A percentile compares a stretch with the other conserved stretches of the same genome.
Conservation (phyloP, 1,140 invertebrate genomes). For the Glomeris maerens region DNA sequence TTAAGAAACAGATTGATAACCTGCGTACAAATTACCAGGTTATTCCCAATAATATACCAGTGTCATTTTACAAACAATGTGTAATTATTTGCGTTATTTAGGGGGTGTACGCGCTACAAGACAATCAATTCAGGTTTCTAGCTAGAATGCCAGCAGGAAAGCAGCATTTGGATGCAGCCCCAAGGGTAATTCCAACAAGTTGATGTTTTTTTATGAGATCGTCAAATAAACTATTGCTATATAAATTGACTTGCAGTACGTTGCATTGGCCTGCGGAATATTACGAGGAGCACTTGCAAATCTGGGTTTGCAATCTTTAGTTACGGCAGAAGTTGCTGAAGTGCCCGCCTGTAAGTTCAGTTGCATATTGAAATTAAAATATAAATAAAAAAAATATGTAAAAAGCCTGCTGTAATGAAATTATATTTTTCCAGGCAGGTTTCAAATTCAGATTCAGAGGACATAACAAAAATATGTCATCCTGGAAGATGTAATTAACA, state of each 20-base stretch:
- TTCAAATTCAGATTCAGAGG: constrained; percentile 50
- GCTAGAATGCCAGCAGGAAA: constrained; percentile 71
- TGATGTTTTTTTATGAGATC: constrained; percentile 6
- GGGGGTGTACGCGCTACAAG: constrained; percentile 95
- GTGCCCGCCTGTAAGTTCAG: constrained; percentile 86
- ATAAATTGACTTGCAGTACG: constrained; percentile 46
- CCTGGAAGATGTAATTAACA: not conserved
- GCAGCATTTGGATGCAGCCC: constrained; percentile 81
- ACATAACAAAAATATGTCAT: constrained; percentile 18
- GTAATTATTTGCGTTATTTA: constrained; percentile 22
- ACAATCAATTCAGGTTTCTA: constrained; percentile 84
- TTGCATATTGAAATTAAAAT: constrained; percentile 22
- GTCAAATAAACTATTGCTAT: constrained; percentile 2
- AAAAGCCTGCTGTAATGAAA: constrained; percentile 3
- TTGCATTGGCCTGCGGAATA: constrained; percentile 90
- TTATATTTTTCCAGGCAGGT: constrained; percentile 26
- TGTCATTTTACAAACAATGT: not conserved
- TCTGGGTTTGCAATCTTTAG: constrained; percentile 80
- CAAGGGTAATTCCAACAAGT: constrained; percentile 42
- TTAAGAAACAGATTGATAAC: constrained; percentile 97
- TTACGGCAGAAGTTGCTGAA: constrained; percentile 81
- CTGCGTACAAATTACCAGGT: constrained; percentile 91
- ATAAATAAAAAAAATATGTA: constrained; percentile 18
- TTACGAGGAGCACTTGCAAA: constrained; percentile 87
- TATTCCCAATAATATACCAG: not conserved